A percentile compares a stretch with the other conserved stretches of the same genome.
These are phyloP conservation scores for Drosophila atroscutellata DNA, from an alignment of 2,888 invertebrate genomes.

Conservation along the genomic window DNA sequence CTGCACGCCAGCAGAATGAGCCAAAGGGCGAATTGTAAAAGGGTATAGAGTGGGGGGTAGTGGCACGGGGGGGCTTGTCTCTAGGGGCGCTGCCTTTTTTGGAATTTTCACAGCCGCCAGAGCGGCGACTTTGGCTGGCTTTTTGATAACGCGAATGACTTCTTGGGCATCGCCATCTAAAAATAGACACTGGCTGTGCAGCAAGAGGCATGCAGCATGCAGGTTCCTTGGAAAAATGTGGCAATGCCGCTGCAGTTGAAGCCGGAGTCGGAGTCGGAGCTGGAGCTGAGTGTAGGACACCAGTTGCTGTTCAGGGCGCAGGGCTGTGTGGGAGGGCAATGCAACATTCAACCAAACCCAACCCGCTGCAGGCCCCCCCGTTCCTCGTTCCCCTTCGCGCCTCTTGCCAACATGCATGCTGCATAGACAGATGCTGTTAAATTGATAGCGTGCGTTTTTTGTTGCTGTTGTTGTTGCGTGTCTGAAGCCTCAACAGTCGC, in stretches of 20 bases:
- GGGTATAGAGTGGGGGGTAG: background rate
- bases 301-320: conserved; percentile 49
- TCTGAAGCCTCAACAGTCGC: conserved; percentile 42
- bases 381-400: rapidly evolving
- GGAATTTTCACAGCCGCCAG: conserved; percentile 67
- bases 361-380: background rate
- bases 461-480: conserved; percentile 56
- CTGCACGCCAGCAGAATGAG: conserved; percentile 33
- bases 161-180: conserved; percentile 53
- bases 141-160: conserved; percentile 58
- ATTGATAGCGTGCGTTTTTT: conserved; percentile 78
- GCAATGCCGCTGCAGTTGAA: conserved; percentile 36
- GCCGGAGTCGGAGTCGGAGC: conserved; percentile 14
- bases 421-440: conserved; percentile 84
- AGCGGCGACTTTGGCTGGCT: conserved; percentile 58
- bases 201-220: conserved; percentile 53
- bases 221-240: conserved; percentile 77
- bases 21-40: background rate
- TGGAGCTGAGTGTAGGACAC: conserved; percentile 38
- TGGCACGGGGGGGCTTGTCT: background rate
- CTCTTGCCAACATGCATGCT: conserved; percentile 52
- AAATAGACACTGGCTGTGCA: conserved; percentile 46
- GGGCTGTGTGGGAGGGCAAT: conserved; percentile 61
- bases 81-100: conserved; percentile 65
- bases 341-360: conserved; percentile 37